Evolutionary conservation across 1,140 invertebrate species (phyloP).

Genomic region (Drepana arcuata): DNA sequence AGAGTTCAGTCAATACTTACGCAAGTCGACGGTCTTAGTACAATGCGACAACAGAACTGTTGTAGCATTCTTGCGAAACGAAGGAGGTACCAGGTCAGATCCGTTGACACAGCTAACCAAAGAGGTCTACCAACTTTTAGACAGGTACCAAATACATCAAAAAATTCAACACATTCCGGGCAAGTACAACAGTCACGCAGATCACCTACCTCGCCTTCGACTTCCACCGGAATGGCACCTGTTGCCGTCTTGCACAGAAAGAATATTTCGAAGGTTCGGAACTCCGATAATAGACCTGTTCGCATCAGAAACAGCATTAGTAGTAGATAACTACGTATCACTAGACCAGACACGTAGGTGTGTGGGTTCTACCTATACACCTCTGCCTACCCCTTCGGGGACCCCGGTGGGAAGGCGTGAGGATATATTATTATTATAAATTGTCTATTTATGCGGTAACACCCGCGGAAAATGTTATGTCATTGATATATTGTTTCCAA

Average conservation of each 20-base stretch:
- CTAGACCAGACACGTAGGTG: not conserved
- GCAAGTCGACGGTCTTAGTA: constrained; percentile 11
- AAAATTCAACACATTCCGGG: constrained; percentile 13
- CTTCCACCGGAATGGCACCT: constrained; percentile 8
- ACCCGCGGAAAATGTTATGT: too few species aligned
- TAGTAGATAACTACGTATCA: constrained; percentile 3
- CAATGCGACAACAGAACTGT: constrained; percentile 31
- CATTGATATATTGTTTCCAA: too few species aligned
- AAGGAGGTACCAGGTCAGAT: constrained; percentile 31
- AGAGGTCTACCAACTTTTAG: not conserved
- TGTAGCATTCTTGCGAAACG: constrained; percentile 23
- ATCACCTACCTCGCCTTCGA: constrained; percentile 3
- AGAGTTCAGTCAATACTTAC: not conserved
- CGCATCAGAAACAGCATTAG: not conserved
- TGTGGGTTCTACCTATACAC: too few species aligned
- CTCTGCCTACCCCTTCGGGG: too few species aligned
- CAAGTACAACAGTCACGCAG: constrained; percentile 9
- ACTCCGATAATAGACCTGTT: constrained; percentile 2
- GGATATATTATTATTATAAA: too few species aligned
- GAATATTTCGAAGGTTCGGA: constrained; percentile 7
- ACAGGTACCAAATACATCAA: not conserved
- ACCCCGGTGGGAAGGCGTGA: too few species aligned
- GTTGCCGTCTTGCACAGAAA: not conserved
- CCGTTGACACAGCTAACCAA: constrained; percentile 18
- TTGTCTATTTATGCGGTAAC: too few species aligned